phyloP scores from a whole-genome alignment of 1,140 invertebrate species.

The Lucilia cuprina region DNA sequence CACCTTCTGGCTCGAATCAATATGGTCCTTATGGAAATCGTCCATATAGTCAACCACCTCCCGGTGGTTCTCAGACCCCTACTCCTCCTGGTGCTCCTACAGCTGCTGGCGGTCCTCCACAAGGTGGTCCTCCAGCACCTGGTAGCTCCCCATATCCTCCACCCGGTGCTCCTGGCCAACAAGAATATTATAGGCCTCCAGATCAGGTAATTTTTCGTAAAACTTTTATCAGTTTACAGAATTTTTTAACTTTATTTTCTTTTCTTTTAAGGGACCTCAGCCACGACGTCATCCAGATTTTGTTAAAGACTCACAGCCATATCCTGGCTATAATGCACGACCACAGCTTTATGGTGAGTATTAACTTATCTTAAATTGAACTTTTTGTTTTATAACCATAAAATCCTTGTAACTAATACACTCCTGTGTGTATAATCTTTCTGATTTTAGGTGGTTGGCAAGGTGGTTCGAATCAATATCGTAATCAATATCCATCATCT shows the following conservation, averaged over 20 bases:
- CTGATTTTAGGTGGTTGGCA: constrained; percentile 66
- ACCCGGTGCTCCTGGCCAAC: constrained; percentile 67
- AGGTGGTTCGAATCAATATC: constrained; percentile 64
- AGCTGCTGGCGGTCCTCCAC: constrained; percentile 48
- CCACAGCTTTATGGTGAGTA: constrained; percentile 67
- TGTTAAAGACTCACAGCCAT: constrained; percentile 78
- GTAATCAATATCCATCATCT: constrained; percentile 65
- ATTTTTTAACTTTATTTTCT: background rate
- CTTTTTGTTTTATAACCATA: too few species aligned
- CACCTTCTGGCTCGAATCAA: constrained; percentile 56
- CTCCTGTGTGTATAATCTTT: constrained; percentile 25
- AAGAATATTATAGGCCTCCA: constrained; percentile 71
- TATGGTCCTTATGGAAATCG: constrained; percentile 58
- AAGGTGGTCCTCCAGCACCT: constrained; percentile 58
- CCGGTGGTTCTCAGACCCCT: constrained; percentile 53
- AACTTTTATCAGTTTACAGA: background rate
- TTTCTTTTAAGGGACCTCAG: constrained; percentile 62
- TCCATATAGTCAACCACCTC: constrained; percentile 57
- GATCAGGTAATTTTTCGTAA: constrained; percentile 64
- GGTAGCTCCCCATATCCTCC: constrained; percentile 63
- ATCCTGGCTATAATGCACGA: constrained; percentile 68
- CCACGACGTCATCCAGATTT: constrained; percentile 85
- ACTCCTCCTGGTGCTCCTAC: constrained; percentile 45
- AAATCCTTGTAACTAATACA: constrained; percentile 9
- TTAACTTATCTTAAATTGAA: too few species aligned